Conservation (phyloP, 2,888 invertebrate species). For the Horisme vitalbata region DNA sequence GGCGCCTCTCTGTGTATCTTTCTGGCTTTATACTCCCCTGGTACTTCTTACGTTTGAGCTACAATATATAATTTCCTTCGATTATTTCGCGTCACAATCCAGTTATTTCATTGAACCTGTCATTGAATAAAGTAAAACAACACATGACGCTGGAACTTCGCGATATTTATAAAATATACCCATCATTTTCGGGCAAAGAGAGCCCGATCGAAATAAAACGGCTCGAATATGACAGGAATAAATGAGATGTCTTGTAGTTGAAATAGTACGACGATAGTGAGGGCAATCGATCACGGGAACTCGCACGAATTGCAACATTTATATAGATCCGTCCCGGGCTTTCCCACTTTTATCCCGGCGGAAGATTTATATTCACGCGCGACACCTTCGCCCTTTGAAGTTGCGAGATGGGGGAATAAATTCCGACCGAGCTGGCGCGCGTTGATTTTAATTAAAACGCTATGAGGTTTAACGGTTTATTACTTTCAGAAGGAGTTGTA, state of each 20-base stretch:
- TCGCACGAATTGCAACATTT: constrained; percentile 72
- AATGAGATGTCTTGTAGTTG: constrained; percentile 70
- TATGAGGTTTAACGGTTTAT: constrained; percentile 59
- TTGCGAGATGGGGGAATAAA: constrained; percentile 69
- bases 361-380: constrained; percentile 73
- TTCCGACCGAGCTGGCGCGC: constrained; percentile 57
- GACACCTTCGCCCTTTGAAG: constrained; percentile 79
- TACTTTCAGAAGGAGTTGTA: constrained; percentile 30
- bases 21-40: constrained; percentile 50
- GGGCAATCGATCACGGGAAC: constrained; percentile 68
- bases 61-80: constrained; percentile 34
- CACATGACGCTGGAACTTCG: constrained; percentile 30
- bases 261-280: constrained; percentile 67
- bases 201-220: constrained; percentile 52
- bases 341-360: constrained; percentile 64
- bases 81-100: constrained; percentile 34
- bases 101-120: constrained; percentile 42
- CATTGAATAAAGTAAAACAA: constrained; percentile 43
- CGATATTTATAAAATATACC: constrained; percentile 52
- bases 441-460: constrained; percentile 77
- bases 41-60: constrained; percentile 50
- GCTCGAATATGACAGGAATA: constrained; percentile 69
- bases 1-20: constrained; percentile 57
- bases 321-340: constrained; percentile 64
- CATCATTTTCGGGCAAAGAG: constrained; percentile 48